phyloP scores from a whole-genome alignment of 2,113 vertebrate species.

The Merops nubicus region DNA sequence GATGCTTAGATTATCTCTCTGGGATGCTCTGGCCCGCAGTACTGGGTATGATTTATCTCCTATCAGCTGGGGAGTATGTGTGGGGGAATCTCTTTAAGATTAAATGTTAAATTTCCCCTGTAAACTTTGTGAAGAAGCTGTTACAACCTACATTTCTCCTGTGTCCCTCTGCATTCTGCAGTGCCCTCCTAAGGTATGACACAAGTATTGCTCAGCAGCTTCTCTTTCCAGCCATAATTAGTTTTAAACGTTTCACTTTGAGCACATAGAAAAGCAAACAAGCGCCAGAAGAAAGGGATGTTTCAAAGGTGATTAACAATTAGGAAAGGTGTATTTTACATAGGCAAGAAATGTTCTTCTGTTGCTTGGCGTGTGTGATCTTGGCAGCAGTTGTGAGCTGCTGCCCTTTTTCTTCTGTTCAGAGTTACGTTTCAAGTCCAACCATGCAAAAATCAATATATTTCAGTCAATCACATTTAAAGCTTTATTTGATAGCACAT shows the following conservation, averaged over 20 bases:
- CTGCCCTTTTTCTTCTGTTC: background rate
- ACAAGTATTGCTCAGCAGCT: background rate
- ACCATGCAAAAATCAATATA: constrained; percentile 46
- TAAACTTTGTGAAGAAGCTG: background rate
- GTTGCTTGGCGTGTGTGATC: background rate
- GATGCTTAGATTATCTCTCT: background rate
- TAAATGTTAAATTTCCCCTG: background rate
- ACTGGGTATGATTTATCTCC: background rate
- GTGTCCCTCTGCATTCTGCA: background rate
- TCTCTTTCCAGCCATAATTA: background rate
- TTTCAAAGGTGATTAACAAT: background rate
- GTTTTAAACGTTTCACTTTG: background rate
- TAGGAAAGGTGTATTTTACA: background rate
- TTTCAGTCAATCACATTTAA: constrained; percentile 43
- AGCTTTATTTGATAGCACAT: constrained; percentile 27
- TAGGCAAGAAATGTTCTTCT: background rate
- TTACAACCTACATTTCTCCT: background rate
- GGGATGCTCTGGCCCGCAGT: background rate
- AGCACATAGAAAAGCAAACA: background rate
- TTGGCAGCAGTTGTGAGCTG: background rate
- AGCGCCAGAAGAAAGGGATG: background rate
- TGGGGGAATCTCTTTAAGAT: background rate
- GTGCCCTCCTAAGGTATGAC: background rate
- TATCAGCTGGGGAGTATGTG: background rate
- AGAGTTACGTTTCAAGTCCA: constrained; percentile 11